Base-by-base conservation (phyloP, 2,113 vertebrate genomes). In the Melanerpes aurifrons region DNA sequence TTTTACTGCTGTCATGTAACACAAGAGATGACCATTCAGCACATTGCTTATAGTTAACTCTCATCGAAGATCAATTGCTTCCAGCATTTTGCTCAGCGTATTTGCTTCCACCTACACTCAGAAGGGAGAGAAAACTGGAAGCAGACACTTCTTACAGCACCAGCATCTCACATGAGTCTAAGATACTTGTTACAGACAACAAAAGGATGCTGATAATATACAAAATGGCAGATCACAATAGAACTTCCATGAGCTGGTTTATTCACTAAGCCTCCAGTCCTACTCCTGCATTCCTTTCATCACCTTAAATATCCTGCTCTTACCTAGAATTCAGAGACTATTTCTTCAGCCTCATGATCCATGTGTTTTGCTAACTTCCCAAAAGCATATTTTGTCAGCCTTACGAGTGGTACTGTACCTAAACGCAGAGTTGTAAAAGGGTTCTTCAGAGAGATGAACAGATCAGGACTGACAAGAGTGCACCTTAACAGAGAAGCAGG, bases 31-130 rank as follows among this genome's bases (percentile, higher is more conserved):
- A 50, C 28, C 28, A 66, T 26, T 80, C 32, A 69, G 45, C 79
- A 68, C 26, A 61, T 50, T 47, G 32, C 32, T 82, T 21, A 20
- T 2, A 17, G 29, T 76, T 75, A 92, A 4, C 71, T 87, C 35
- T 18, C 24, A 53, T 68, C 72, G 64, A 67, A 26, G 53, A 87
- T 28, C 56, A 48, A 40, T n/a, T 43, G 68, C 40, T 68, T 50
- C 58, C 31, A 71, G 4, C 5, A 1, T 1, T 64, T 26, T 10
- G 47, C 24, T 29, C n/a, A 64, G 63, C 68, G 8, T 56, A 64
- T 79, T 61, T 92, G 85, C 70, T 75, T 64, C 37, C 11, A 79
- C 43, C 43, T 90, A n/a, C 48, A 72, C 22, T 31, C 72, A 82
- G 37, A 67, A 26, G 13, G 22, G 17, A 85, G 5, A 4, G 8